These are phyloP conservation scores for Gila robusta DNA, from an alignment of 2,797 vertebrate genomes.

Conservation along the genomic window DNA sequence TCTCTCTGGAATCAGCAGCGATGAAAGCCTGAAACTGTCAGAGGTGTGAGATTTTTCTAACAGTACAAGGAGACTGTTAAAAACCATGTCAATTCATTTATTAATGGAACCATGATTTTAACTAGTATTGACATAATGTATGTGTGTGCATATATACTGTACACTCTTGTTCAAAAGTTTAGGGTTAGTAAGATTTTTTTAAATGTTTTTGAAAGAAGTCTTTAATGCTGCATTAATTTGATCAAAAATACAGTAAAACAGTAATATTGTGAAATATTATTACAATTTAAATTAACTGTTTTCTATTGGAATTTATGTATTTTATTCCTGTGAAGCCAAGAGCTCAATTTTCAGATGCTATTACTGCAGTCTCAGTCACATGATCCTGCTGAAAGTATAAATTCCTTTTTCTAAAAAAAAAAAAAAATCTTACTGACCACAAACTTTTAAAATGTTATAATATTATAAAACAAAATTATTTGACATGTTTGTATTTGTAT, in stretches of 20 bases:
- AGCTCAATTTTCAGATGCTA: neutral
- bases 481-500: neutral
- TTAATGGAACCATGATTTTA: neutral
- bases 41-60: slow-evolving; percentile 69
- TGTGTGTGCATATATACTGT: neutral
- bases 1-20: slow-evolving; percentile 67
- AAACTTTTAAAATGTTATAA: neutral
- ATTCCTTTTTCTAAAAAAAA: neutral
- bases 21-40: slow-evolving; percentile 66
- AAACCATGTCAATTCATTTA: neutral
- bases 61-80: neutral
- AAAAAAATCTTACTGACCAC: too few relatives aligned
- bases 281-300: neutral
- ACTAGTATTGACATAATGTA: neutral
- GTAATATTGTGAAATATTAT: neutral
- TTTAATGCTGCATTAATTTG: neutral
- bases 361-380: neutral
- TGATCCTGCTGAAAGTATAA: neutral
- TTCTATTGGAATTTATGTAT: neutral
- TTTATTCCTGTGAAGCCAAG: neutral
- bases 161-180: neutral
- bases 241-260: neutral
- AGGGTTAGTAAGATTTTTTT: neutral
- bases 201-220: neutral
- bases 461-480: neutral